Percentiles rank a stretch among this genome's conserved stretches.
These are phyloP conservation scores for Pseudois nayaur DNA, from an alignment of 2,113 vertebrate genomes.

Conservation along the genomic window DNA sequence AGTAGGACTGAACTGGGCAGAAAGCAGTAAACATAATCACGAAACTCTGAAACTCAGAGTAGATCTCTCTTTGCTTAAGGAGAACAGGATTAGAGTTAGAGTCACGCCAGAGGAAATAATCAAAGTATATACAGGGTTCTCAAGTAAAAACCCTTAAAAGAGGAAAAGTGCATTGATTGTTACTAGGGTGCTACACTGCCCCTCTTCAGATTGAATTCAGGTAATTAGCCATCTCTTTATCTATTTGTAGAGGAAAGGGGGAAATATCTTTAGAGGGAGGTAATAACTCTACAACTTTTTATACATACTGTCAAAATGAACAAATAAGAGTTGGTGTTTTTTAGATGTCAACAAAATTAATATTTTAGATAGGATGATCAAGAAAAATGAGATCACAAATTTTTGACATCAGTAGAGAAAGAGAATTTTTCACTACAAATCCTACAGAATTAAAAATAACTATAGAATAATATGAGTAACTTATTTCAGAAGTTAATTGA, in stretches of 20 bases:
- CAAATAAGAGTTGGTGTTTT: background rate
- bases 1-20: background rate
- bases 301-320: background rate
- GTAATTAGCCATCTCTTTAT: background rate
- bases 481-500: background rate
- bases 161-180: background rate
- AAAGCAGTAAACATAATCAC: background rate
- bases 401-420: background rate
- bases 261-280: background rate
- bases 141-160: background rate
- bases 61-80: background rate
- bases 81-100: background rate
- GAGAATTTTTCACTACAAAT: background rate
- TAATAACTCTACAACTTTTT: background rate
- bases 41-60: background rate
- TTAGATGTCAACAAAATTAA: background rate
- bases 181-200: background rate
- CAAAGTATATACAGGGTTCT: background rate
- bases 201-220: background rate
- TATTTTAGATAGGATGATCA: background rate
- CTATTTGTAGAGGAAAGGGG: background rate
- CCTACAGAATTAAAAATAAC: background rate
- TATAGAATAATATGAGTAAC: background rate
- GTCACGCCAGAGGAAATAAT: background rate
- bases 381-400: background rate